Evolutionary conservation across 2,113 vertebrate genomes (phyloP).

Genomic region (Epinephelus lanceolatus): DNA sequence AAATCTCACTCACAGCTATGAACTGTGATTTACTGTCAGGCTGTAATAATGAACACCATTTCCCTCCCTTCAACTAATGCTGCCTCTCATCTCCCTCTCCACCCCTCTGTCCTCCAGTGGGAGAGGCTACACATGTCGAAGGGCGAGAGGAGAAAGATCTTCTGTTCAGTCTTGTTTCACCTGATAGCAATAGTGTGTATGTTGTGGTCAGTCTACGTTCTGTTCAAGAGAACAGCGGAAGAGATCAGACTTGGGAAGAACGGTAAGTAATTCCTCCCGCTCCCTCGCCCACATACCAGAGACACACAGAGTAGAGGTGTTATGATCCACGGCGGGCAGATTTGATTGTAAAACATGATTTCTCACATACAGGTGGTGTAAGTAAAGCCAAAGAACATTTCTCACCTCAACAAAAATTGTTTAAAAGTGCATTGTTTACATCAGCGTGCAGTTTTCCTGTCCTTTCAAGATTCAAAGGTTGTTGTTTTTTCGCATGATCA

Average conservation of each 20-base stretch:
- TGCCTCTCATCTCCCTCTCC: not conserved
- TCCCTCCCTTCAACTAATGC: not conserved
- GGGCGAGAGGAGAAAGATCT: constrained; percentile 94
- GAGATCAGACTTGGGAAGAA: constrained; percentile 94
- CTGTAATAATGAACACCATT: not conserved
- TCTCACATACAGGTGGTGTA: not conserved
- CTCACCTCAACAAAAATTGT: not conserved
- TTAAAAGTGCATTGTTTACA: not conserved
- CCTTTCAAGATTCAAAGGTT: not conserved
- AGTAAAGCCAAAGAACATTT: not conserved
- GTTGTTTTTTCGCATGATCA: not conserved
- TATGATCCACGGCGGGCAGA: not conserved
- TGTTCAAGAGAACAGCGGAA: constrained; percentile 91
- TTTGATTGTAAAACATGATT: not conserved
- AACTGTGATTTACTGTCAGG: not conserved
- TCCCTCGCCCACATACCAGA: constrained; percentile 24
- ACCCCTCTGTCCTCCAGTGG: constrained; percentile 86
- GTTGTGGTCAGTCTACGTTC: constrained; percentile 93
- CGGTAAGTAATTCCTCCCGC: constrained; percentile 80
- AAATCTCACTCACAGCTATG: not conserved
- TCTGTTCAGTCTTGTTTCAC: constrained; percentile 95
- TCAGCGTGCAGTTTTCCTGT: not conserved
- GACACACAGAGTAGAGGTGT: constrained; percentile 19
- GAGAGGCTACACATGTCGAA: constrained; percentile 96
- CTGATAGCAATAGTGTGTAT: constrained; percentile 94